These are phyloP conservation scores for Cryptomyrus ogoouensis DNA, from an alignment of 2,113 vertebrate genomes.

Conservation along the genomic window DNA sequence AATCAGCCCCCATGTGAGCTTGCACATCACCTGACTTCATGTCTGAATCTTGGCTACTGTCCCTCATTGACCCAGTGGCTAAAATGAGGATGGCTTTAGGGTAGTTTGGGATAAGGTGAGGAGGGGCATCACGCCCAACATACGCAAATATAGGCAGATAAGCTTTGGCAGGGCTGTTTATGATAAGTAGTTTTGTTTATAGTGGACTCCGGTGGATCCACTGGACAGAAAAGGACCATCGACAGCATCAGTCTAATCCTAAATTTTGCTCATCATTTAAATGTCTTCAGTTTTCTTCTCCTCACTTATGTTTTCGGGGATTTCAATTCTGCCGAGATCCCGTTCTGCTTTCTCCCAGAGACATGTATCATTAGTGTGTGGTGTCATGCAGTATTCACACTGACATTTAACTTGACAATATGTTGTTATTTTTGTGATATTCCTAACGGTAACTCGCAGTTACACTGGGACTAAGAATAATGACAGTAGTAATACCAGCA, in stretches of 20 bases:
- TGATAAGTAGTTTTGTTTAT: not conserved
- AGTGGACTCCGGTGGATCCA: not conserved
- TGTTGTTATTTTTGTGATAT: conserved; percentile 3
- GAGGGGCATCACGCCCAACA: not conserved
- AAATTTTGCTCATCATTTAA: not conserved
- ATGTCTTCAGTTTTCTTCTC: not conserved
- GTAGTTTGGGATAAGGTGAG: not conserved
- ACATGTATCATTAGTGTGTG: conserved; percentile 5
- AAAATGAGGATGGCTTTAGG: not conserved
- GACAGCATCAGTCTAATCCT: not conserved
- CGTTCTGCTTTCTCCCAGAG: not conserved
- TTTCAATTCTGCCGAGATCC: not conserved
- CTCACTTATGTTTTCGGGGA: not conserved
- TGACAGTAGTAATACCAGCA: not conserved
- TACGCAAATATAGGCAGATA: not conserved
- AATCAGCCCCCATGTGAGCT: not conserved
- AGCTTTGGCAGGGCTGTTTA: not conserved
- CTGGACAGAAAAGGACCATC: not conserved
- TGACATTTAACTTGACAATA: conserved; percentile 5
- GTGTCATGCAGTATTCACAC: not conserved
- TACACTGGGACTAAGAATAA: not conserved
- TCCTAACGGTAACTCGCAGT: not conserved
- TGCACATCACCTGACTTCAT: not conserved
- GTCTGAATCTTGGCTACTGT: not conserved
- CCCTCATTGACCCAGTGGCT: not conserved